phyloP scores from a whole-genome alignment of 1,140 invertebrate genomes.

The Drosophila elegans region DNA sequence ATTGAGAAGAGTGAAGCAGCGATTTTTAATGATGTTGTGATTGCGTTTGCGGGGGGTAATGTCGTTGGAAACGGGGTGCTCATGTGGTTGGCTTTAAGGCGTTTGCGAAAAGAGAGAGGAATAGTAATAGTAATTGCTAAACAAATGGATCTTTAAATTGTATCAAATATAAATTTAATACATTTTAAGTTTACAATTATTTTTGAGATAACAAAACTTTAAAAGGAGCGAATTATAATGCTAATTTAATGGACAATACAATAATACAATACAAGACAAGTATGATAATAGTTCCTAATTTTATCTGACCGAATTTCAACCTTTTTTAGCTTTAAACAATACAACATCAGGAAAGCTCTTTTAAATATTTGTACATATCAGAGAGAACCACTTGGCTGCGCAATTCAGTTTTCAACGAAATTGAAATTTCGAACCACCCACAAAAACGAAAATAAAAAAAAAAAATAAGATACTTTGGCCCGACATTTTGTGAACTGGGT shows the following conservation, averaged over 20 bases:
- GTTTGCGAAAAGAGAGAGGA: no score
- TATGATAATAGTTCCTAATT: no score
- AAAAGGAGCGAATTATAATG: no score
- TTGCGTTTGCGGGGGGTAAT: constrained; percentile 8
- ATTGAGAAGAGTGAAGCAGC: constrained; percentile 76
- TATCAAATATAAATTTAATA: no score
- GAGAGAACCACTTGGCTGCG: constrained; percentile 2
- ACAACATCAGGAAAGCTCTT: not conserved
- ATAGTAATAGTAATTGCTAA: no score
- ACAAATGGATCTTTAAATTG: no score
- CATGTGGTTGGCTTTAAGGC: constrained; percentile 2
- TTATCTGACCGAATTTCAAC: no score
- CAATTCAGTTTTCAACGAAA: constrained; percentile 58
- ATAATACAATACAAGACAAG: no score
- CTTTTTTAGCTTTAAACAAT: not conserved
- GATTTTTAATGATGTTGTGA: constrained; percentile 77
- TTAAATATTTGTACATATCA: not conserved
- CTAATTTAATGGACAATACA: no score
- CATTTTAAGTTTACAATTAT: no score
- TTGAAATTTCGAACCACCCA: constrained; percentile 61
- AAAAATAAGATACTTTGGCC: constrained; percentile 17
- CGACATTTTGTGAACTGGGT: constrained; percentile 70
- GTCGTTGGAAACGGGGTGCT: constrained; percentile 15
- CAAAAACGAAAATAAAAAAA: not conserved
- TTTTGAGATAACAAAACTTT: no score